Percentiles rank a stretch among this genome's conserved stretches.
Conservation (phyloP, 2,797 vertebrate genomes). For the Urocyon cinereoargenteus region DNA sequence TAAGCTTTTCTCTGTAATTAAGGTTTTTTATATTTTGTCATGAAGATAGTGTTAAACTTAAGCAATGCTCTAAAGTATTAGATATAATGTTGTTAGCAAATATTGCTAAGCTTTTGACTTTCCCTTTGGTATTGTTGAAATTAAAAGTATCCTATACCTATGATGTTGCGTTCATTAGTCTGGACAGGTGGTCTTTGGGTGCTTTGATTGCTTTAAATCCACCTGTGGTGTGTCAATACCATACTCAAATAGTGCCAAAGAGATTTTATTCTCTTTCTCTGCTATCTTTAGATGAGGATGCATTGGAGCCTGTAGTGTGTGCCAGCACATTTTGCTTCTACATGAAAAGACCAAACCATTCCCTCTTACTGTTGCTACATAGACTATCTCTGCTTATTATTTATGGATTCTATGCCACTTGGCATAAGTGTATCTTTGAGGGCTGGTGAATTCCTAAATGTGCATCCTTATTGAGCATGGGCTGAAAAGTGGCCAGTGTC, state of each 20-base stretch:
- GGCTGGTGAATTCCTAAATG: not conserved
- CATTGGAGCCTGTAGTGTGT: accelerated
- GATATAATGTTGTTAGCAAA: not conserved
- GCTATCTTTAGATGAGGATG: not conserved
- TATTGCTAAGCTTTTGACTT: accelerated
- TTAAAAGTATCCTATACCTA: accelerated
- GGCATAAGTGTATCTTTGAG: not conserved
- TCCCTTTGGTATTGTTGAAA: not conserved
- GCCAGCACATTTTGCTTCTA: not conserved
- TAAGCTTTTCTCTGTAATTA: not conserved
- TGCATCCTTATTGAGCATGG: not conserved
- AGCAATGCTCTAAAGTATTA: not conserved
- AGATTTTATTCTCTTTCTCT: not conserved
- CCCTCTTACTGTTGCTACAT: not conserved
- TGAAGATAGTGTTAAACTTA: not conserved
- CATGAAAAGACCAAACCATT: accelerated
- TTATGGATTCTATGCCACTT: accelerated
- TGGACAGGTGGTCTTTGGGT: not conserved
- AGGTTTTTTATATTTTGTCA: not conserved
- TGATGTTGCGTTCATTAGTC: not conserved
- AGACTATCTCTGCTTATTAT: not conserved
- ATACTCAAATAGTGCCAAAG: not conserved
- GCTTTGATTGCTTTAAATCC: not conserved
- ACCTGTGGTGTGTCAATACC: accelerated
- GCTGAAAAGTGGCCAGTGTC: not conserved